These are phyloP conservation scores for Myzus persicae DNA, from an alignment of 1,140 invertebrate species.

Conservation along the genomic window DNA sequence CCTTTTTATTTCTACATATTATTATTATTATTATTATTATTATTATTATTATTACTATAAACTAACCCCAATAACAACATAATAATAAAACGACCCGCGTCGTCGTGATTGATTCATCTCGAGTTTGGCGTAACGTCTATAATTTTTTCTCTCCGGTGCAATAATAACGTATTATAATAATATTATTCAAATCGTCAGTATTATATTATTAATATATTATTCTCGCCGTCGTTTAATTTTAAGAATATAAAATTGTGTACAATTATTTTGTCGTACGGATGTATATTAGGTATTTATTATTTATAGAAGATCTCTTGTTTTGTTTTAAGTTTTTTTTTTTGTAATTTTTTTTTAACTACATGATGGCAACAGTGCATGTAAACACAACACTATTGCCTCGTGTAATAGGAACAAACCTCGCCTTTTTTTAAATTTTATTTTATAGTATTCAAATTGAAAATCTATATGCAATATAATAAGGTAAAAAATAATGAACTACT, in stretches of 20 bases:
- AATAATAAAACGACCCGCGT: not conserved
- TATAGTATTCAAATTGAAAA: not conserved
- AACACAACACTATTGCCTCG: not conserved
- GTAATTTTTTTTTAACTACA: not conserved
- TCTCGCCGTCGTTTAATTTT: not conserved
- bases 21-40: not conserved
- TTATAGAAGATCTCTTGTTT: conserved; percentile 53
- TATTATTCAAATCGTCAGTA: conserved; percentile 9
- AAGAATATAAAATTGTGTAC: conserved; percentile 20
- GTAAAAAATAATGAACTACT: conserved; percentile 25
- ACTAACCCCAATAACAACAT: not conserved
- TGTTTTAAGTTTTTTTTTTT: conserved; percentile 36
- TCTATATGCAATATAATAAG: conserved; percentile 7
- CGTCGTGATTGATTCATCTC: not conserved
- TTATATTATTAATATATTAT: not conserved
- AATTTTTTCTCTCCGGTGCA: not conserved
- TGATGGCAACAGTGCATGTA: not conserved
- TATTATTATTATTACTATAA: not conserved
- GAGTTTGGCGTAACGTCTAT: not conserved
- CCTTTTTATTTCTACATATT: not conserved
- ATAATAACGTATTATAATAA: not conserved
- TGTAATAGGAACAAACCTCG: conserved; percentile 51
- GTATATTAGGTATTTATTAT: conserved; percentile 34
- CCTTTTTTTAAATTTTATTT: conserved; percentile 48
- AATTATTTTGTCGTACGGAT: conserved; percentile 22